Evolutionary conservation across 1,140 invertebrate species (phyloP), one percentile per base, ranked within the genome.

Genomic region (Leptonema lineaticorne): DNA sequence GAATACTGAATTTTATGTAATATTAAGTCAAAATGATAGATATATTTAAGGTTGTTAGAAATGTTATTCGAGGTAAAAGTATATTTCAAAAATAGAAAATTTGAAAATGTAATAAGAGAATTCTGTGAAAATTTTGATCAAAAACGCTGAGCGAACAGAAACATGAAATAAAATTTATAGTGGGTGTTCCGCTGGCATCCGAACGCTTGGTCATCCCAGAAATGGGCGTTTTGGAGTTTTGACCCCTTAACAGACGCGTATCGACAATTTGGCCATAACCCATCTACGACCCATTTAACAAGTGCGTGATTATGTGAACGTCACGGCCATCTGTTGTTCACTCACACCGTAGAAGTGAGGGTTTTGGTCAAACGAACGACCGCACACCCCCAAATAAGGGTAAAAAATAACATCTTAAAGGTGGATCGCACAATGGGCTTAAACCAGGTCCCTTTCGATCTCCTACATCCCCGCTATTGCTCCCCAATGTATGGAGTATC

Each of bases 261-360:
- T 68, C 66, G 70, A 69, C 70, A 69, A 71, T 69, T 71, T 63
- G 67, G 62, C 67, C 62, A 68, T 66, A 68, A 68, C 67, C 70
- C 70, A 66, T 71, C 70, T 63, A 68, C 70, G 66, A 66, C 62
- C 70, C 70, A 71, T 68, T 71, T 71, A 71, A 69, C 70, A 71
- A 71, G 67, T 68, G 59, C 70, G 70, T 68, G 67, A 71, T 71
- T 71, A 71, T 71, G 67, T 66, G 66, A 57, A 71, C 70, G 70
- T 71, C 67, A 28, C 24, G 45, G 66, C 70, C 70, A 71, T 68
- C 62, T 71, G 70, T 66, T 69, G 63, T 63, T 16, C 28, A n/a
- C 37, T 26, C 60, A 63, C 37, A 63, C 59, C 48, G 37, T 24
- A 24, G 50, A 53, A 1, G 5, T 14, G 16, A 29, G 57, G 28